Evolutionary conservation across 1,140 invertebrate genomes (phyloP).

Genomic region (Drosophila grimshawi): DNA sequence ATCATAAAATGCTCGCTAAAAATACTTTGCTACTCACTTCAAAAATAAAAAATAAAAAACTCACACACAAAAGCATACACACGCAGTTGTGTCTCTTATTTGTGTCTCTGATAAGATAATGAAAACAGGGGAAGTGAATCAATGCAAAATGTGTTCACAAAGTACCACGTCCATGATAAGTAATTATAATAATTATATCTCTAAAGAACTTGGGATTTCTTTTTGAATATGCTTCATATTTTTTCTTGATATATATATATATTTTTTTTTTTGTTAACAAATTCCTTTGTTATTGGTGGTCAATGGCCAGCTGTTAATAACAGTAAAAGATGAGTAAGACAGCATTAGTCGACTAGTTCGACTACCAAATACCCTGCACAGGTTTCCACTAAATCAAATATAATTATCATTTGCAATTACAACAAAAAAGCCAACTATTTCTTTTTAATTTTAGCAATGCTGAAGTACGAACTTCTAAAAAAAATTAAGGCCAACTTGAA

Average conservation of each 20-base stretch:
- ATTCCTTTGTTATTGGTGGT: too few relatives aligned
- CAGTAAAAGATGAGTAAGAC: too few relatives aligned
- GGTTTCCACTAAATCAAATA: too few relatives aligned
- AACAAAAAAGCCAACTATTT: background rate
- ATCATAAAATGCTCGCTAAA: constrained; percentile 50
- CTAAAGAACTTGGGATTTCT: too few relatives aligned
- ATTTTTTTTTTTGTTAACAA: background rate
- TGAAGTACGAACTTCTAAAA: too few relatives aligned
- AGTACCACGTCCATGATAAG: background rate
- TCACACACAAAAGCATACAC: background rate
- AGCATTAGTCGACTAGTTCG: too few relatives aligned
- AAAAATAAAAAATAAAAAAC: constrained; percentile 1
- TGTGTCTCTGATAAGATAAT: constrained; percentile 38
- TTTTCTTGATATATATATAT: background rate
- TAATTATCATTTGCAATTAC: too few relatives aligned
- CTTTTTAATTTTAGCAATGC: too few relatives aligned
- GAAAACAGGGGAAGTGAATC: constrained; percentile 22
- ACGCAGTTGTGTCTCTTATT: constrained; percentile 2
- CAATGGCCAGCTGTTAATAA: too few relatives aligned
- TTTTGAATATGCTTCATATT: too few relatives aligned
- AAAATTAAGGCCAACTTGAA: too few relatives aligned
- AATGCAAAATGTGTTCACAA: constrained; percentile 10
- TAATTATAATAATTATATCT: constrained; percentile 4
- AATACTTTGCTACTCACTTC: constrained; percentile 55
- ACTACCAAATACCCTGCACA: too few relatives aligned